Evolutionary conservation across 2,797 vertebrate genomes (phyloP).

Genomic region (Buceros bicornis): DNA sequence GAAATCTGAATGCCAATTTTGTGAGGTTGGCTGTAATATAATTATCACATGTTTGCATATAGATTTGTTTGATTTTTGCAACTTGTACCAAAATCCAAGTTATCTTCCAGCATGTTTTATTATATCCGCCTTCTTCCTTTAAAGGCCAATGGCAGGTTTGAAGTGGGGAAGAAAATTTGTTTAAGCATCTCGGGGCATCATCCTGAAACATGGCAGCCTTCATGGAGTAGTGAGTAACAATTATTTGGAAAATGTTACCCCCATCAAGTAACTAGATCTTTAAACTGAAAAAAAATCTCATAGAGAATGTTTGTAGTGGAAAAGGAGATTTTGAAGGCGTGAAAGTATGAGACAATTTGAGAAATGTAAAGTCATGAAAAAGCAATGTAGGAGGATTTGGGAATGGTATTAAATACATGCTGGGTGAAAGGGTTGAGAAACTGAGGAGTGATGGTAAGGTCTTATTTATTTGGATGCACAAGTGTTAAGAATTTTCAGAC

Average conservation of each 20-base stretch:
- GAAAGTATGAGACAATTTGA: neutral
- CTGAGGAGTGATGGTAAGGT: neutral
- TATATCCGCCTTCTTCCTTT: neutral
- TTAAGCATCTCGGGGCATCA: slow-evolving; percentile 99
- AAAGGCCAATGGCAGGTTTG: slow-evolving; percentile 96
- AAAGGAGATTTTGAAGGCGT: neutral
- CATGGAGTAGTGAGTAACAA: slow-evolving; percentile 95
- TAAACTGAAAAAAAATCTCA: neutral
- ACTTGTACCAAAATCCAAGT: neutral
- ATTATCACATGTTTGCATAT: neutral
- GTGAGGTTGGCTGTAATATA: neutral
- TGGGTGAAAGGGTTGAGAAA: neutral
- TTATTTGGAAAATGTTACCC: neutral
- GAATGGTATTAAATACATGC: neutral
- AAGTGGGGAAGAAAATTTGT: slow-evolving; percentile 99
- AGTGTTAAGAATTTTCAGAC: neutral
- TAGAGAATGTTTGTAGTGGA: neutral
- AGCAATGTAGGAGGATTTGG: neutral
- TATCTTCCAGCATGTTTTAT: neutral
- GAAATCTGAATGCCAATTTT: neutral
- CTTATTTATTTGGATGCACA: neutral
- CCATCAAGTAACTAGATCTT: neutral
- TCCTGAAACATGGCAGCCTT: slow-evolving; percentile 99
- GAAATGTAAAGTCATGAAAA: neutral
- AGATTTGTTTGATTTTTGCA: neutral